phyloP scores from a whole-genome alignment of 2,113 vertebrate species.

The Tringa solitaria region DNA sequence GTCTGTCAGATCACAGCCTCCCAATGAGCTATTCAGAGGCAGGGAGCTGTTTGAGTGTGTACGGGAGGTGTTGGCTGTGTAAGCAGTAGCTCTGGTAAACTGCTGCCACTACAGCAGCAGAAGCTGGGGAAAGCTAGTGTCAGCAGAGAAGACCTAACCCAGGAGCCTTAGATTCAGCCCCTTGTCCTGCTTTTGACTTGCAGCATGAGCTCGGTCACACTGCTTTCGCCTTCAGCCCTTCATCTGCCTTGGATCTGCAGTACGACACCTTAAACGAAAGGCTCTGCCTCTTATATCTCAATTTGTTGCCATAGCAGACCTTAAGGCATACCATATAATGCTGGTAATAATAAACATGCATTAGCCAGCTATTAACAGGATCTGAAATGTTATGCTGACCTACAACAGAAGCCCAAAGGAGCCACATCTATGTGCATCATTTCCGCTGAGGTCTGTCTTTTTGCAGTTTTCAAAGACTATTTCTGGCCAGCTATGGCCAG shows the following conservation, averaged over 20 bases:
- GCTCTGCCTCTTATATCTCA: neutral
- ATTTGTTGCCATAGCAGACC: neutral
- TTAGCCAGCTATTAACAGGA: neutral
- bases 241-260: neutral
- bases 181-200: neutral
- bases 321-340: neutral
- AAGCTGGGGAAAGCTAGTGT: neutral
- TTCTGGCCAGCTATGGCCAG: neutral
- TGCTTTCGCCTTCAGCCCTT: neutral
- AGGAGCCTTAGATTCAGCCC: neutral
- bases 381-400: neutral
- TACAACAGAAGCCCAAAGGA: neutral
- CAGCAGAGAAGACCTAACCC: neutral
- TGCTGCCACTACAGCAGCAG: neutral
- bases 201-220: neutral
- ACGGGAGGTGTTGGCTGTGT: neutral
- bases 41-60: fast-evolving
- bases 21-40: neutral
- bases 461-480: neutral
- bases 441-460: neutral
- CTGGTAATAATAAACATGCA: neutral
- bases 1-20: neutral
- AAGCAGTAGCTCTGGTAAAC: neutral
- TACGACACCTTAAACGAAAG: neutral
- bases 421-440: neutral